Conservation (phyloP, 2,888 invertebrate species). For the Parelbella ahira region DNA sequence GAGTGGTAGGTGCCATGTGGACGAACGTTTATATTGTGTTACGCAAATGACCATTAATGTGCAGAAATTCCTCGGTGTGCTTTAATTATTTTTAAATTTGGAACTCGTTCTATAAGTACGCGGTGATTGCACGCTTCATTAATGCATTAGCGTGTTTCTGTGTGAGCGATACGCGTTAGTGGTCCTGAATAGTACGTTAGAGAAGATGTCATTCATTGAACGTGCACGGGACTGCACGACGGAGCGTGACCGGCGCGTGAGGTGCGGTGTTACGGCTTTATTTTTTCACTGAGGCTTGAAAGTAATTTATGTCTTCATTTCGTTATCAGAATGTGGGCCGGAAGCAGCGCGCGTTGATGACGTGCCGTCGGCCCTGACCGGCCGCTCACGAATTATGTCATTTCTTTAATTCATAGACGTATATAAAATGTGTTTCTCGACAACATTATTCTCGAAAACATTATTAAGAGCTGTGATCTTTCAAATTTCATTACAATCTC, state of each 20-base stretch:
- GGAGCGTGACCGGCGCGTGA: slow-evolving; percentile 67
- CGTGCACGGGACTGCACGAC: slow-evolving; percentile 42
- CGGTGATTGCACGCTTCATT: slow-evolving; percentile 31
- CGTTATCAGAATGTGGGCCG: slow-evolving; percentile 55
- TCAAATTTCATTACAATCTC: too few relatives aligned
- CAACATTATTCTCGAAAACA: background rate
- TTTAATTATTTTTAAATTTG: slow-evolving; percentile 13
- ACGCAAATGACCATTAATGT: too few relatives aligned
- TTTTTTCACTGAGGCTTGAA: slow-evolving; percentile 46
- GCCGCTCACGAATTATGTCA: slow-evolving; percentile 48
- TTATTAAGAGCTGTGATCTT: too few relatives aligned
- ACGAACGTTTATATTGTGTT: too few relatives aligned
- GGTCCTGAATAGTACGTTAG: slow-evolving; percentile 39
- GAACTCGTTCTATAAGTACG: slow-evolving; percentile 5
- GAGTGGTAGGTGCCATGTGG: too few relatives aligned
- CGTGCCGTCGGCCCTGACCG: slow-evolving; percentile 33
- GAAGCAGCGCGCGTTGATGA: slow-evolving; percentile 53
- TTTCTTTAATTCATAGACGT: slow-evolving; percentile 33
- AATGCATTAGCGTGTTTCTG: slow-evolving; percentile 58
- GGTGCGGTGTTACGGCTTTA: slow-evolving; percentile 60
- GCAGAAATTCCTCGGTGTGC: too few relatives aligned
- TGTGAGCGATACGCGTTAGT: slow-evolving; percentile 38
- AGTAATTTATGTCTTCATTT: slow-evolving; percentile 76
- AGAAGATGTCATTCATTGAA: slow-evolving; percentile 50
- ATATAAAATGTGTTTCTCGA: slow-evolving; percentile 2